Conservation (phyloP, 2,797 vertebrate species). For the Threskiornis aethiopicus region DNA sequence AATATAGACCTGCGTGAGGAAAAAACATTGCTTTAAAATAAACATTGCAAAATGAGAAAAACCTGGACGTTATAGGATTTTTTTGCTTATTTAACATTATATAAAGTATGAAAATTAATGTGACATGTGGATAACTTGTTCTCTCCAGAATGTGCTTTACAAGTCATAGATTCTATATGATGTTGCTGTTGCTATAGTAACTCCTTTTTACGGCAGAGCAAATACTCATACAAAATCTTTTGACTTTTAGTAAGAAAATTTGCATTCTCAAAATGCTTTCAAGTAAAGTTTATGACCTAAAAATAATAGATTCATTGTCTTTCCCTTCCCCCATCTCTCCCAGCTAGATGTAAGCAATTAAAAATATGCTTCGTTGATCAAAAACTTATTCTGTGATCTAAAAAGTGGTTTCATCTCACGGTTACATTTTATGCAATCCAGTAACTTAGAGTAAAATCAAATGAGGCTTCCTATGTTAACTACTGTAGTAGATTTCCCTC, state of each 20-base stretch:
- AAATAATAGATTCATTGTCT: conserved; percentile 34
- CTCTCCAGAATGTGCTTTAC: conserved; percentile 42
- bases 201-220: conserved; percentile 52
- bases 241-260: conserved; percentile 45
- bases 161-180: conserved; percentile 54
- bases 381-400: conserved; percentile 7
- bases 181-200: conserved; percentile 70
- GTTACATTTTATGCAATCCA: conserved; percentile 20
- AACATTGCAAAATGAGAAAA: conserved; percentile 3
- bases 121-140: conserved; percentile 30
- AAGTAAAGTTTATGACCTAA: conserved; percentile 25
- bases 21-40: not conserved
- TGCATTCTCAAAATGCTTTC: conserved; percentile 47
- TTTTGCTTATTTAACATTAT: conserved; percentile 4
- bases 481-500: not conserved
- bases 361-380: conserved; percentile 15
- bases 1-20: not conserved
- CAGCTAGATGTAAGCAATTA: conserved; percentile 2
- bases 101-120: conserved; percentile 62
- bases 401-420: not conserved
- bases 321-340: not conserved
- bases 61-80: not conserved
- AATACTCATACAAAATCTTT: conserved; percentile 44
- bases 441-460: conserved; percentile 22
- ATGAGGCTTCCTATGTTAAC: conserved; percentile 34